Conservation (phyloP, 1,140 invertebrate species). For the Drosophila setifemur region DNA sequence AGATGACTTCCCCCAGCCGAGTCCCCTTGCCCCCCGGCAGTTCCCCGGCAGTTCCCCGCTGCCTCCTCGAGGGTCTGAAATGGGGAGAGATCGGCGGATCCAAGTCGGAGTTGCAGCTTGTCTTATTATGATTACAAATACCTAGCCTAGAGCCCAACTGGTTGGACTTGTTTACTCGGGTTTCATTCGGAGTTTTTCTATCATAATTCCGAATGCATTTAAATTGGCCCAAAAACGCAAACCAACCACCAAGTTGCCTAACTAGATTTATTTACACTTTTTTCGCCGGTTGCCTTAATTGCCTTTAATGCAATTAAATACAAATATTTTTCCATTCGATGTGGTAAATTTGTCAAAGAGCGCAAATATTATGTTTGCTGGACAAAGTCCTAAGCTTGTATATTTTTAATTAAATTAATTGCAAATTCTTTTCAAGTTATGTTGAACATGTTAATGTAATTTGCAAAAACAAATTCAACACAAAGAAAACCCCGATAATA, state of each 20-base stretch:
- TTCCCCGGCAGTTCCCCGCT: too few species aligned
- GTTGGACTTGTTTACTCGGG: constrained; percentile 59
- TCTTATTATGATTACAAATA: constrained; percentile 55
- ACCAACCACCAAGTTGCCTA: constrained; percentile 40
- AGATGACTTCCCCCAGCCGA: constrained; percentile 58
- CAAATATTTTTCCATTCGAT: constrained; percentile 59
- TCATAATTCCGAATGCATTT: constrained; percentile 67
- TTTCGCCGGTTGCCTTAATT: constrained; percentile 53
- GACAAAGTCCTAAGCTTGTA: constrained; percentile 6
- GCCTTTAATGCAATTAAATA: constrained; percentile 68
- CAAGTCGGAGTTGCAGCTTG: constrained; percentile 15
- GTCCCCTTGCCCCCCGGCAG: constrained; percentile 3
- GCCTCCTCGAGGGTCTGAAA: neutral
- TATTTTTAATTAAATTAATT: constrained; percentile 49
- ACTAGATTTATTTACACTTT: constrained; percentile 38
- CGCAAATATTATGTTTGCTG: constrained; percentile 42
- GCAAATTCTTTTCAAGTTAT: constrained; percentile 39
- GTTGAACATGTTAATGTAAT: constrained; percentile 29
- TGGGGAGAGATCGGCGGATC: neutral
- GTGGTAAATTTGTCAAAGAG: constrained; percentile 55
- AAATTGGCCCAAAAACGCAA: constrained; percentile 59
- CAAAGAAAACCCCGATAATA: neutral
- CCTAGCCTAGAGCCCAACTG: constrained; percentile 51
- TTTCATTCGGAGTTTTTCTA: constrained; percentile 53
- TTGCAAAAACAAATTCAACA: neutral